Evolutionary conservation across 2,113 vertebrate species (phyloP), one percentile per base, ranked within the genome.

Genomic region (Pterophyllum scalare): DNA sequence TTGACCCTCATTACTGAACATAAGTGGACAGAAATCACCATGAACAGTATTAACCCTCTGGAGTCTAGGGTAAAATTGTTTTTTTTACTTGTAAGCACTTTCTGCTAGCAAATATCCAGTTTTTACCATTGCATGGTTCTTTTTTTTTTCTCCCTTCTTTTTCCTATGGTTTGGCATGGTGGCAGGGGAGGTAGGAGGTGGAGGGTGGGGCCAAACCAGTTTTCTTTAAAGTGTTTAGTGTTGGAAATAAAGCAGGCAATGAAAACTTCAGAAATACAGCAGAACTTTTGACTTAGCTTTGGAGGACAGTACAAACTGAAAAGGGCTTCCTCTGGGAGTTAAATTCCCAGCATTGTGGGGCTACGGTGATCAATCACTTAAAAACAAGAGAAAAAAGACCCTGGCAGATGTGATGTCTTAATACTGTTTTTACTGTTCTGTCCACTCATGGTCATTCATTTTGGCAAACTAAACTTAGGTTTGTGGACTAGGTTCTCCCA

Each of bases 11-110:
- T 31, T 72, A 52, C 65, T 31, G 65, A 52, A 26, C 24, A 52
- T 31, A 72, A 72, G 65, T 72, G 43, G 24, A 52, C 65, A 72
- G 24, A 6, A 72, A 72, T 46, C 65, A 72, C 43, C 24, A 70
- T 7, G 40, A 70, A 70, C 22, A 9, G 43, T 70, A 4, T 70
- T 26, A 70, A 49, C 33, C 33, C 2, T 33, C 33, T 33, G 6
- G 33, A 33, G 6, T 33, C 6, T 33, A 33, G 6, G 6, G 33
- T 33, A 7, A 33, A 33, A 7, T 6, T 7, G 5, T 33, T 6
- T 4, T 3, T 31, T 33, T 33, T 33, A 33, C 1, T 33, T 6
- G 6, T 33, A 33, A 33, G 33, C 33, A 33, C 33, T 33, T 33
- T 33, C 6, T 33, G 6, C 31, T 33, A 38, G 35, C 7, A 38